Conservation (phyloP, 2,113 vertebrate species). For the Peromyscus maniculatus region DNA sequence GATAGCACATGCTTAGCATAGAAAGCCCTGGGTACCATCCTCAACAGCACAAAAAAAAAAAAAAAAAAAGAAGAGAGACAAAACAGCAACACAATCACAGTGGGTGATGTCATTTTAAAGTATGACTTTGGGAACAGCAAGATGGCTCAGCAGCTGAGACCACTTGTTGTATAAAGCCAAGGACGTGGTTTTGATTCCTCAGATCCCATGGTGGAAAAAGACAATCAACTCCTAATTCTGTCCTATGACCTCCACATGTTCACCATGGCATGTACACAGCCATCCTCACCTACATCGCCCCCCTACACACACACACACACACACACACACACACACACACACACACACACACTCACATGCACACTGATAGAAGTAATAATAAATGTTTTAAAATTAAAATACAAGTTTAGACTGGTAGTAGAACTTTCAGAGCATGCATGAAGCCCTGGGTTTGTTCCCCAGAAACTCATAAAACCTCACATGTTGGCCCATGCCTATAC, state of each 20-base stretch:
- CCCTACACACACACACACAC: not conserved
- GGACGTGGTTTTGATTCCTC: not conserved
- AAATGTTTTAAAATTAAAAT: not conserved
- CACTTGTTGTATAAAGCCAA: not conserved
- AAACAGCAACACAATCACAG: not conserved
- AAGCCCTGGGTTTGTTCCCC: not conserved
- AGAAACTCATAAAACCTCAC: not conserved
- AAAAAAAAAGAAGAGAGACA: not conserved
- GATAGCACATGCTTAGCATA: not conserved
- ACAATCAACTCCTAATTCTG: not conserved
- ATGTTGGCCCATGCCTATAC: not conserved
- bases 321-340: not conserved
- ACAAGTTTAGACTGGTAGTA: not conserved
- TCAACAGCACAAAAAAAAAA: not conserved
- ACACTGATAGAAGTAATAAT: not conserved
- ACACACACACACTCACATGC: not conserved
- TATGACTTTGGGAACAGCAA: not conserved
- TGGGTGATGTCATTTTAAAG: not conserved
- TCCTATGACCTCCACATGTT: not conserved
- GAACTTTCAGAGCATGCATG: not conserved
- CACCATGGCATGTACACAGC: not conserved
- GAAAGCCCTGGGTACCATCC: not conserved
- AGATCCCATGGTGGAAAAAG: not conserved
- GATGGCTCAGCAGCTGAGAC: not conserved
- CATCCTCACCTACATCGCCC: not conserved